Percentiles rank a stretch among this genome's conserved stretches.
Evolutionary conservation across 2,888 invertebrate species (phyloP).

Genomic region (Argyra leucocephala): DNA sequence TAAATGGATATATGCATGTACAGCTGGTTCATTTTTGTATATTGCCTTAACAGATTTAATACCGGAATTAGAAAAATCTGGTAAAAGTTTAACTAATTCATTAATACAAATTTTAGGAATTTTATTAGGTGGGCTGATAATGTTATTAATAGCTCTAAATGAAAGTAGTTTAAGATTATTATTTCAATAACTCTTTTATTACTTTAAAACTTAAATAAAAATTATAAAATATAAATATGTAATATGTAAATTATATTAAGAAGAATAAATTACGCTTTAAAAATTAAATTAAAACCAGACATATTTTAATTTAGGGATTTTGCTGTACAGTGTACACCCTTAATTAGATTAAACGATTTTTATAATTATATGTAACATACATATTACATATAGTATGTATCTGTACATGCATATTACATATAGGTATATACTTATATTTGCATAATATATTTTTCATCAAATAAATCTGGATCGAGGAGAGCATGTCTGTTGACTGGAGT

Average conservation of each 20-base stretch:
- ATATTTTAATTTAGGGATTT: too few species aligned
- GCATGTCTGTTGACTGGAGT: too few species aligned
- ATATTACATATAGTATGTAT: too few species aligned
- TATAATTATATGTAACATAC: not conserved
- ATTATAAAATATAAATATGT: not conserved
- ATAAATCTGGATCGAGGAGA: too few species aligned
- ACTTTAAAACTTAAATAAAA: conserved; percentile 15
- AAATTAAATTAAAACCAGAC: too few species aligned
- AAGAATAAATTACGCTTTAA: not conserved
- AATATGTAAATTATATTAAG: not conserved
- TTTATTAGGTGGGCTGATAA: conserved; percentile 57
- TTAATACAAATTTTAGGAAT: conserved; percentile 59
- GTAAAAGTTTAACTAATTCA: conserved; percentile 48
- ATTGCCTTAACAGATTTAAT: conserved; percentile 72
- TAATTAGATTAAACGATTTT: not conserved
- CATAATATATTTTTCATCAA: too few species aligned
- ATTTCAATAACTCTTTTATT: conserved; percentile 27
- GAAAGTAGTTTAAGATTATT: conserved; percentile 46
- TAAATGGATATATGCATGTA: conserved; percentile 68
- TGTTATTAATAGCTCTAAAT: conserved; percentile 63
- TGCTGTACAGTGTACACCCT: not conserved
- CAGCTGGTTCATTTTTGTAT: conserved; percentile 72
- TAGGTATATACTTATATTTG: too few species aligned
- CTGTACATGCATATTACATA: too few species aligned
- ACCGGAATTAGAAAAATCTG: conserved; percentile 51